Percentiles rank a stretch among this genome's conserved stretches.
phyloP scores from a whole-genome alignment of 2,797 vertebrate species.

The Lutjanus argentimaculatus region DNA sequence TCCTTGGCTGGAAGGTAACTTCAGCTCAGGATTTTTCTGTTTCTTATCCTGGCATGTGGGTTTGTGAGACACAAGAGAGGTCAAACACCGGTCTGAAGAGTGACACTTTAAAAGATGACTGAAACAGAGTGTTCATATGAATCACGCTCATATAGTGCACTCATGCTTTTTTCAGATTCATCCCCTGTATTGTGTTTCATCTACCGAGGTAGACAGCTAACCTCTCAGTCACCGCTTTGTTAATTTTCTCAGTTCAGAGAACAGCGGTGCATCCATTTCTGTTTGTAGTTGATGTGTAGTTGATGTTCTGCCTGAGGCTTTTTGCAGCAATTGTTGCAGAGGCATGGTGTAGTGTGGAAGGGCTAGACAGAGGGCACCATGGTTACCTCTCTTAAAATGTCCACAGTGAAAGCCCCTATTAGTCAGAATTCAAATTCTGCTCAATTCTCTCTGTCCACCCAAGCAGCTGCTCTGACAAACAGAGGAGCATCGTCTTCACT shows the following conservation, averaged over 20 bases:
- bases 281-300: slow-evolving; percentile 37
- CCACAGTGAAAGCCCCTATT: slow-evolving; percentile 65
- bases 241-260: slow-evolving; percentile 37
- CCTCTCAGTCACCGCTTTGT: slow-evolving; percentile 34
- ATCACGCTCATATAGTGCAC: slow-evolving; percentile 10
- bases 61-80: slow-evolving; percentile 34
- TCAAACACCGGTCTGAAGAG: slow-evolving; percentile 38
- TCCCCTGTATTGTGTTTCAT: slow-evolving; percentile 12
- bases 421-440: slow-evolving; percentile 56
- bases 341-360: slow-evolving; percentile 23
- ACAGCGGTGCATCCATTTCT: slow-evolving; percentile 34
- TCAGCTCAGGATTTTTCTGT: slow-evolving; percentile 19
- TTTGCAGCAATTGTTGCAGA: slow-evolving; percentile 30
- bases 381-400: slow-evolving; percentile 47
- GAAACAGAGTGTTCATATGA: slow-evolving; percentile 13
- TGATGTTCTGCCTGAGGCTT: slow-evolving; percentile 31
- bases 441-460: slow-evolving; percentile 58
- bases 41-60: slow-evolving; percentile 20
- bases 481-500: slow-evolving; percentile 36
- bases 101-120: slow-evolving; percentile 42
- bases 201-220: slow-evolving; percentile 5
- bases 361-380: slow-evolving; percentile 39
- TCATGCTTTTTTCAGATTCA: slow-evolving; percentile 9
- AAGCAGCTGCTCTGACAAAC: slow-evolving; percentile 53
- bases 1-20: slow-evolving; percentile 31